Evolutionary conservation across 1,140 invertebrate species (phyloP).

Genomic region (Heliconius congener): DNA sequence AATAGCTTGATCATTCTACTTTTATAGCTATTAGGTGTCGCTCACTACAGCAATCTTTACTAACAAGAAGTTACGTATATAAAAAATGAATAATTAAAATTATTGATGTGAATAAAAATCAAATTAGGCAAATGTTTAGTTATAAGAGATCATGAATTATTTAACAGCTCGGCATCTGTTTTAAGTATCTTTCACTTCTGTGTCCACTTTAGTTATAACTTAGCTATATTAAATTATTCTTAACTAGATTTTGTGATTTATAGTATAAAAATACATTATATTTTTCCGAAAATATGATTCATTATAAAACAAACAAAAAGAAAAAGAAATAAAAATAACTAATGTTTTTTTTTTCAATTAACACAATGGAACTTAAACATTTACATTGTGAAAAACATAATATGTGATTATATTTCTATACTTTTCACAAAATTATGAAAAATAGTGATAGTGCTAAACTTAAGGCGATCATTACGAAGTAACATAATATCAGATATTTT

Average conservation of each 20-base stretch:
- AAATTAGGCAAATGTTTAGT: slow-evolving; percentile 28
- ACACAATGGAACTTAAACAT: too few species aligned
- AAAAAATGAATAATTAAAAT: slow-evolving; percentile 25
- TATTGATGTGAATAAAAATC: slow-evolving; percentile 36
- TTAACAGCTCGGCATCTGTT: slow-evolving; percentile 21
- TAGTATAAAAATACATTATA: neutral
- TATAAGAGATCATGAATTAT: slow-evolving; percentile 33
- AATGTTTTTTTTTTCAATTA: too few species aligned
- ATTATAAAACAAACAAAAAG: too few species aligned
- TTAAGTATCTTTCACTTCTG: slow-evolving; percentile 20
- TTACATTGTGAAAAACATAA: too few species aligned
- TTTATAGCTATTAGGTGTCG: slow-evolving; percentile 1
- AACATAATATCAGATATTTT: too few species aligned
- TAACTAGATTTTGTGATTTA: too few species aligned
- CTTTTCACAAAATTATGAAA: too few species aligned
- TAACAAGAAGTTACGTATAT: slow-evolving; percentile 28
- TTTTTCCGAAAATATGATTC: neutral
- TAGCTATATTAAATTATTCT: too few species aligned
- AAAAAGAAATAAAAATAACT: too few species aligned
- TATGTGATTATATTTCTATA: too few species aligned
- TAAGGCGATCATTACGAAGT: too few species aligned
- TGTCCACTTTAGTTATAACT: neutral
- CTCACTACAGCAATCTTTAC: slow-evolving; percentile 1
- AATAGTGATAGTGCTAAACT: too few species aligned
- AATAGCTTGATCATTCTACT: neutral